Conservation (phyloP, 2,888 invertebrate genomes). For the Oligia fasciuncula region DNA sequence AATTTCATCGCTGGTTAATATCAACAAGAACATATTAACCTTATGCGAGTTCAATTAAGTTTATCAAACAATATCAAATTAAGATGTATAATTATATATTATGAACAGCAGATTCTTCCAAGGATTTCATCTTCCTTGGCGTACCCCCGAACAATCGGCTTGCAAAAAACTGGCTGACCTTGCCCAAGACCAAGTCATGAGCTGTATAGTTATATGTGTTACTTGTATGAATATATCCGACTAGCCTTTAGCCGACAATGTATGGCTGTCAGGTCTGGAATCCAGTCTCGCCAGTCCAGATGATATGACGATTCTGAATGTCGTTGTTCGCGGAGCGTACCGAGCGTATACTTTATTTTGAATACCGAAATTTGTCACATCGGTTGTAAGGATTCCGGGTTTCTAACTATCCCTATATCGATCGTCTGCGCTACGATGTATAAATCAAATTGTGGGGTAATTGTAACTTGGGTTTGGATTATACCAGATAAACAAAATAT, state of each 20-base stretch:
- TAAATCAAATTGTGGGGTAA: neutral
- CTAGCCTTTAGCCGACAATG: neutral
- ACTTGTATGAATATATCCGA: slow-evolving; percentile 23
- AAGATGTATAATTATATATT: slow-evolving; percentile 41
- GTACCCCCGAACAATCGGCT: slow-evolving; percentile 65
- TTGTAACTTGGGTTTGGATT: too few species aligned
- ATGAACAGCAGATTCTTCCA: slow-evolving; percentile 41
- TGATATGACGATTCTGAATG: slow-evolving; percentile 7
- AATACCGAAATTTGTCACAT: neutral
- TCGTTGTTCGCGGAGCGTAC: neutral
- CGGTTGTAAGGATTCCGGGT: neutral
- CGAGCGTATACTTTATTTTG: neutral
- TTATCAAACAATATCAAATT: slow-evolving; percentile 35
- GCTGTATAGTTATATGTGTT: slow-evolving; percentile 42
- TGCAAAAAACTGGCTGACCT: slow-evolving; percentile 79
- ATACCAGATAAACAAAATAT: too few species aligned
- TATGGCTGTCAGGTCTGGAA: neutral
- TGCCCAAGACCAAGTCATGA: slow-evolving; percentile 68
- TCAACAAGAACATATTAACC: slow-evolving; percentile 14
- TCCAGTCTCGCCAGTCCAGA: slow-evolving; percentile 16
- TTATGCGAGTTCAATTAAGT: slow-evolving; percentile 20
- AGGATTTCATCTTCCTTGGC: slow-evolving; percentile 43
- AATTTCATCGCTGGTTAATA: slow-evolving; percentile 9
- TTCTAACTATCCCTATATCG: neutral
- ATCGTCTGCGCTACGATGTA: neutral